phyloP scores from a whole-genome alignment of 2,888 invertebrate genomes.

The Oligia fasciuncula region DNA sequence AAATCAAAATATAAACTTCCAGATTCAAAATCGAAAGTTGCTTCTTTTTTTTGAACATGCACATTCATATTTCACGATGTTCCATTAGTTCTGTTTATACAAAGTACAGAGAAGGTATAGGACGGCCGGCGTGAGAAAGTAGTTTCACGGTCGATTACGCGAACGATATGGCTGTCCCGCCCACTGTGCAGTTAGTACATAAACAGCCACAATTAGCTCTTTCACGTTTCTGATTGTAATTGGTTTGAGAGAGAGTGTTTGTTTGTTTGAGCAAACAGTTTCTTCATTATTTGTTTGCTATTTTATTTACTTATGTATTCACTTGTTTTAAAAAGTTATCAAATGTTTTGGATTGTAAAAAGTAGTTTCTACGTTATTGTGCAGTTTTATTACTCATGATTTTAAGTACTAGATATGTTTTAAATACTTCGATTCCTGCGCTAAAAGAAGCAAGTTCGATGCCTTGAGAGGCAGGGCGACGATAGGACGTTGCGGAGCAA shows the following conservation, averaged over 20 bases:
- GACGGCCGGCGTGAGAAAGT: constrained; percentile 66
- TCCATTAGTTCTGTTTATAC: constrained; percentile 27
- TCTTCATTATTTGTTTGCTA: background rate
- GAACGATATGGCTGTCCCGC: constrained; percentile 55
- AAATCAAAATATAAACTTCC: background rate
- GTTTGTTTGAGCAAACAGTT: constrained; percentile 21
- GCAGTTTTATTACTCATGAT: background rate
- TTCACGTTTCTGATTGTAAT: constrained; percentile 39
- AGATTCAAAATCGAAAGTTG: background rate
- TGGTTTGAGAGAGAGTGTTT: constrained; percentile 35
- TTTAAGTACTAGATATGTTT: too few relatives aligned
- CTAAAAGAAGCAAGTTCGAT: background rate
- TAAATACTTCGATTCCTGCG: background rate
- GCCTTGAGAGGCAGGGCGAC: background rate
- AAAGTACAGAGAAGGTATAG: constrained; percentile 43
- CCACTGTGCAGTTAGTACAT: constrained; percentile 45
- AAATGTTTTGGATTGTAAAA: background rate
- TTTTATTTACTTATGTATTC: background rate
- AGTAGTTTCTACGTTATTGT: background rate
- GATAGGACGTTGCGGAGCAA: background rate
- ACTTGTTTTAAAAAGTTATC: background rate
- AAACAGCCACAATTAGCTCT: constrained; percentile 42
- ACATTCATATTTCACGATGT: constrained; percentile 27
- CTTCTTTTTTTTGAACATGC: background rate
- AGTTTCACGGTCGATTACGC: constrained; percentile 66